These are phyloP conservation scores for Mechanitis messenoides DNA, from an alignment of 2,888 invertebrate species.

Conservation along the genomic window DNA sequence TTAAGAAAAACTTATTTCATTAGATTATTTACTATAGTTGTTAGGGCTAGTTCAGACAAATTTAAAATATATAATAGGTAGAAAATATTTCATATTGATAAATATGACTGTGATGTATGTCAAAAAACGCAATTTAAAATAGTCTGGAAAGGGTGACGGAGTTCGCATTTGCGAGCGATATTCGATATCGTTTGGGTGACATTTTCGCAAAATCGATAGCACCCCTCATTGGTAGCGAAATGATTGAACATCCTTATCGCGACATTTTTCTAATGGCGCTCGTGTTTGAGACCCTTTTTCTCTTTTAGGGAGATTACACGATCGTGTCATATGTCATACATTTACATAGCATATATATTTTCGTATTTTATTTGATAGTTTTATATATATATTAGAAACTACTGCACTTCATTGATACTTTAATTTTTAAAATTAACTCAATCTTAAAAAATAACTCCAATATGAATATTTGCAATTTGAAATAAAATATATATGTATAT, in stretches of 20 bases:
- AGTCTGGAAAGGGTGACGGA: conserved; percentile 26
- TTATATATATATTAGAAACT: too few relatives aligned
- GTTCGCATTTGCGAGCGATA: conserved; percentile 44
- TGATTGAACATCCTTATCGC: conserved; percentile 77
- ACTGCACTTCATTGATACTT: too few relatives aligned
- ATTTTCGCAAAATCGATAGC: conserved; percentile 74
- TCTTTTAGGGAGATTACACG: conserved; percentile 55
- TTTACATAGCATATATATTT: conserved; percentile 8
- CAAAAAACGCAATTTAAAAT: conserved; percentile 28
- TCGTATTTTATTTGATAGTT: neutral
- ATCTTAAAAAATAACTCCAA: too few relatives aligned
- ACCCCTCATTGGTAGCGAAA: conserved; percentile 75
- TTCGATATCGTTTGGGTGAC: conserved; percentile 64
- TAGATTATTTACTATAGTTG: too few relatives aligned
- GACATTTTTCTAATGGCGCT: conserved; percentile 76
- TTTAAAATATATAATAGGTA: too few relatives aligned
- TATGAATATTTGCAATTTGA: too few relatives aligned
- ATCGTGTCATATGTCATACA: conserved; percentile 18
- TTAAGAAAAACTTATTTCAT: too few relatives aligned
- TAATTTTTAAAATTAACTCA: too few relatives aligned
- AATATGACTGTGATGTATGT: conserved; percentile 19
- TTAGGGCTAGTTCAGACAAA: too few relatives aligned
- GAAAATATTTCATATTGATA: neutral
- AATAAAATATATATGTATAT: too few relatives aligned
- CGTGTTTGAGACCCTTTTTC: conserved; percentile 72